Evolutionary conservation across 1,140 invertebrate genomes (phyloP), one percentile per base, ranked within the genome.

Genomic region (Nasonia longicornis): DNA sequence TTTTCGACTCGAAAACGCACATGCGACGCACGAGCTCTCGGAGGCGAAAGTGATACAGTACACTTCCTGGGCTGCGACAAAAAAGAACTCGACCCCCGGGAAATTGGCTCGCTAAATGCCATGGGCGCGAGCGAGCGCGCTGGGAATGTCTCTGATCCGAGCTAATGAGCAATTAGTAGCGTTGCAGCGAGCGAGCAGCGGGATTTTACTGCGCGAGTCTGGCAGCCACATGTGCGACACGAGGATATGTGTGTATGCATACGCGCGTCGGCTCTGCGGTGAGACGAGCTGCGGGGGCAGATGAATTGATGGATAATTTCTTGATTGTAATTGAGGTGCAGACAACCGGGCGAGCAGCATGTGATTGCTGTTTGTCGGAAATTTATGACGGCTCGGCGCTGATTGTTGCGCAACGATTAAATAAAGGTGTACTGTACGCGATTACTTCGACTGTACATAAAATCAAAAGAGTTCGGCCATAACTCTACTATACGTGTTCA

Each of bases 131-230:
- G 38, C 1, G 38, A 42, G 78, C 0, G 3, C 22, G 29, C 67
- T n/a, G 22, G 52, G 22, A 66, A 76, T 16, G 45, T 52, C 73
- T 69, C 64, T 31, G 73, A 70, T 82, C 77, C 77, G 82, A 84
- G 81, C 84, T 88, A 88, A 87, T 85, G 86, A 87, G 86, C 86
- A 87, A 87, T 88, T 88, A 88, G 86, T 85, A 84, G 83, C 81
- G 63, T 45, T 3, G 74, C 16, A 31, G 29, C n/a, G 35, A 69
- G 26, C 20, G 42, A 7, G 4, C 31, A n/a, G 22, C 38, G 3
- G n/a, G 42, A 69, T 70, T 78, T 70, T 70, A 78, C 38, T 66
- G 52, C 20, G 1, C 52, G 52, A 42, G 42, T 70, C 42, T 67
- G 35, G 52, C 52, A 58, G 6, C 52, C 52, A 58, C 52, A 58